Base-by-base conservation (phyloP, 2,113 vertebrate genomes). In the Cochlearius cochlearius region DNA sequence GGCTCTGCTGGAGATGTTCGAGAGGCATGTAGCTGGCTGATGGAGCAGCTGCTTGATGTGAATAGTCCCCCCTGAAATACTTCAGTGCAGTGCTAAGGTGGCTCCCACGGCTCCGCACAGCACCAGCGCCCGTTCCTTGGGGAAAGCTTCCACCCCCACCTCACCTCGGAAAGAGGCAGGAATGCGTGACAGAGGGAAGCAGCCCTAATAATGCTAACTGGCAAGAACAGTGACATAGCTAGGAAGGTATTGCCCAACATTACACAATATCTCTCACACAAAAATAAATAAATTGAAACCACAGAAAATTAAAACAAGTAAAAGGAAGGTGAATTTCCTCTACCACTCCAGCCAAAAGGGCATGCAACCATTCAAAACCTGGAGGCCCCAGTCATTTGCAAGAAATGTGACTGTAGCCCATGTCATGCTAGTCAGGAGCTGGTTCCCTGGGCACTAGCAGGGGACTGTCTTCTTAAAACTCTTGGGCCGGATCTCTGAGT, bases 221-320 rank as follows among this genome's bases (percentile, higher is more conserved):
- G 86, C 94, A 92, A 94, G 90, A 94, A 73, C n/a, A 87, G 91
- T 92, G 77, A 95, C 86, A 91, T 90, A 94, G 86, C 74, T 94
- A 62, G 49, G 77, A 85, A 96, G 62, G 49, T 92, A 91, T 94
- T 95, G 89, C 86, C 71, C 71, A 95, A 95, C 6, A 41, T 93
- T 94, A 74, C 74, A 78, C 69, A 95, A 91, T 82, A 34, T n/a
- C 50, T 76, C 38, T 77, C 74, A 85, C 62, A 73, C 62, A 82
- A 89, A 91, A 76, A 92, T 64, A 93, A 91, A 88, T 79, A 81
- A 85, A 79, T 78, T 3, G 2, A 79, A 91, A 50, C 49, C 71
- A 52, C 32, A 47, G 45, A 69, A 85, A 83, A 92, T 50, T 80
- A 71, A 73, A 85, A 15, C 27, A 64, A 69, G 53, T 52, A 74